Evolutionary conservation across 2,113 vertebrate species (phyloP).

Genomic region (Bos taurus): DNA sequence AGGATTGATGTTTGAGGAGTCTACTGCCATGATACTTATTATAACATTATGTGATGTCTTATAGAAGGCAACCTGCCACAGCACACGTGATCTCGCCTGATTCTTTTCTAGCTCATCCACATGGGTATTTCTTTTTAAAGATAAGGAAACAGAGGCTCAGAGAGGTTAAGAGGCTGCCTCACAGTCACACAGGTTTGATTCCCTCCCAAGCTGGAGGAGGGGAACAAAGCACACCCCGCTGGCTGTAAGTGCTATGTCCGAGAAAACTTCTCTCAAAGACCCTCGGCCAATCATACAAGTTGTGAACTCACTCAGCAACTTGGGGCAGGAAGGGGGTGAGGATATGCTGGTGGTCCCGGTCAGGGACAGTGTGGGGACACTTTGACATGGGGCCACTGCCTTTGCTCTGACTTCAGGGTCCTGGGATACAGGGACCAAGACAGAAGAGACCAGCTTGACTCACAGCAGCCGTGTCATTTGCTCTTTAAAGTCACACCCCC

Average conservation of each 20-base stretch:
- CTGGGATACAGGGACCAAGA: background rate
- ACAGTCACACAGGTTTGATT: background rate
- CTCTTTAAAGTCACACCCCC: conserved; percentile 45
- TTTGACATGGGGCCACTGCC: accelerated
- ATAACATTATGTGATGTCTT: accelerated
- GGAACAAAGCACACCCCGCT: background rate
- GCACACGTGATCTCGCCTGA: accelerated
- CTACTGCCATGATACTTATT: too few relatives aligned
- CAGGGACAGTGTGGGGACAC: too few relatives aligned
- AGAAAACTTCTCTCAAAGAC: background rate
- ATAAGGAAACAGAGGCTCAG: background rate
- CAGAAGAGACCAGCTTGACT: background rate
- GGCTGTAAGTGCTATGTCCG: background rate
- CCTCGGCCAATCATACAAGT: too few relatives aligned
- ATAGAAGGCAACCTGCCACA: background rate
- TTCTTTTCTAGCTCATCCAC: background rate
- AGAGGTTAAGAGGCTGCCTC: background rate
- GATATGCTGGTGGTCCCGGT: accelerated
- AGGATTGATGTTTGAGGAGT: background rate
- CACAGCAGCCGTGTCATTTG: conserved; percentile 10
- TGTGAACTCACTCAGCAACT: background rate
- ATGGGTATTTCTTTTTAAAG: background rate
- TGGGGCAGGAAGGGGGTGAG: accelerated
- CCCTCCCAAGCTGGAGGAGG: background rate
- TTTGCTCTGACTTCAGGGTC: background rate